Base-by-base conservation (phyloP, 2,888 invertebrate genomes). In the Steinernema hermaphroditum region DNA sequence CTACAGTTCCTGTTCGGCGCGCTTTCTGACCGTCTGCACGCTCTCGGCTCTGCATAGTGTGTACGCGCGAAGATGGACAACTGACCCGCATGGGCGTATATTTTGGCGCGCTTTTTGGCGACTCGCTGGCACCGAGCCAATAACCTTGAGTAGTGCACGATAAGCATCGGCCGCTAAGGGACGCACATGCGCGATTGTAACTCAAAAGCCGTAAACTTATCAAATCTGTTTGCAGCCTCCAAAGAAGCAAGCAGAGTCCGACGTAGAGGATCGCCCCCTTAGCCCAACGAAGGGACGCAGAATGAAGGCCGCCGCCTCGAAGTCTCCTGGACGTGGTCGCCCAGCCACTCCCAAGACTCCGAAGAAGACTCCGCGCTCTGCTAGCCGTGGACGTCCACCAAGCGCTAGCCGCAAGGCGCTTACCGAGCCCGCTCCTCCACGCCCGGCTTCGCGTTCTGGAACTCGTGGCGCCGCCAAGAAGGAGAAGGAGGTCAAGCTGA, bases 61-160 rank as follows among this genome's bases (percentile, higher is more conserved):
- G 22, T 12, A 8, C 2, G 62, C 62, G 62, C 34, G 29, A 62
- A 34, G 62, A 12, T 34, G 62, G 62, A 62, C 62, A 62, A 62
- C 32, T 62, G 62, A 62, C 62, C 62, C 29, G 16, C 16, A 16
- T 14, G 32, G 29, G 16, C 62, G 19, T 14, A 27, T 2, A 16
- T 62, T 62, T 62, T 62, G 62, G 62, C 62, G 62, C 62, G 62
- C 50, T 22, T 50, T 50, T 22, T n/a, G 50, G 24, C 24, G 46
- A 6, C 50, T 50, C 12, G 24, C 19, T 62, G 62, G 62, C 62
- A 29, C 32, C 2, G 2, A 16, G 62, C 62, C 62, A 62, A 29
- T 29, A 32, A 62, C 62, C 62, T 62, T 62, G 62, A 16, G 29
- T 32, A 62, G 62, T 34, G 32, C 34, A 9, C 54, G 62, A 62